These are phyloP conservation scores for Leptinotarsa undecemlineata DNA, from an alignment of 1,140 invertebrate genomes.

Conservation along the genomic window DNA sequence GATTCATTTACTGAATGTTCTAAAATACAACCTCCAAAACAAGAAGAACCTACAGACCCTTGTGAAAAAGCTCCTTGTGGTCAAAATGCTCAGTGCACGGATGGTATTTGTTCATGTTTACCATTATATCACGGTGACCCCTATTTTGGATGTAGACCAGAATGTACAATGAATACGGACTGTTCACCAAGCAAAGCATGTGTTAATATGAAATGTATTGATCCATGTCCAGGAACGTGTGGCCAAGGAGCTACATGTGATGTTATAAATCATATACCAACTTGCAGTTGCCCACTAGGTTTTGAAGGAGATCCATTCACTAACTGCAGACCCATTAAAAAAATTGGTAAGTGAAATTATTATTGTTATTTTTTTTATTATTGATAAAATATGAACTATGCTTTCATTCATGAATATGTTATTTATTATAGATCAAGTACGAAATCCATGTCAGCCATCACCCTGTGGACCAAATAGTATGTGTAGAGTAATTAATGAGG, in stretches of 20 bases:
- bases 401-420: not conserved
- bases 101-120: constrained; percentile 65
- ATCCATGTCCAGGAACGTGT: constrained; percentile 79
- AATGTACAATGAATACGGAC: constrained; percentile 78
- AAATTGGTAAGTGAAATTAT: constrained; percentile 11
- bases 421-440: constrained; percentile 27
- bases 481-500: constrained; percentile 70
- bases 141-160: constrained; percentile 70
- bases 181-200: constrained; percentile 74
- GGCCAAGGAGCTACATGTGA: constrained; percentile 74
- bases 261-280: constrained; percentile 77
- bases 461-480: constrained; percentile 70
- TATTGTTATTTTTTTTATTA: not conserved
- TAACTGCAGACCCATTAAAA: constrained; percentile 59
- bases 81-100: constrained; percentile 66
- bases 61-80: constrained; percentile 67
- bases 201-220: constrained; percentile 73
- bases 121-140: constrained; percentile 67
- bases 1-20: constrained; percentile 71
- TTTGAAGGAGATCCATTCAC: constrained; percentile 74
- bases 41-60: constrained; percentile 54
- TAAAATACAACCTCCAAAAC: constrained; percentile 56
- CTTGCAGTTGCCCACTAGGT: constrained; percentile 69
- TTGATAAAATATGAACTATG: not conserved
- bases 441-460: constrained; percentile 58